A percentile compares a stretch with the other conserved stretches of the same genome.
Evolutionary conservation across 2,797 vertebrate species (phyloP).

Genomic region (Siniperca scherzeri): DNA sequence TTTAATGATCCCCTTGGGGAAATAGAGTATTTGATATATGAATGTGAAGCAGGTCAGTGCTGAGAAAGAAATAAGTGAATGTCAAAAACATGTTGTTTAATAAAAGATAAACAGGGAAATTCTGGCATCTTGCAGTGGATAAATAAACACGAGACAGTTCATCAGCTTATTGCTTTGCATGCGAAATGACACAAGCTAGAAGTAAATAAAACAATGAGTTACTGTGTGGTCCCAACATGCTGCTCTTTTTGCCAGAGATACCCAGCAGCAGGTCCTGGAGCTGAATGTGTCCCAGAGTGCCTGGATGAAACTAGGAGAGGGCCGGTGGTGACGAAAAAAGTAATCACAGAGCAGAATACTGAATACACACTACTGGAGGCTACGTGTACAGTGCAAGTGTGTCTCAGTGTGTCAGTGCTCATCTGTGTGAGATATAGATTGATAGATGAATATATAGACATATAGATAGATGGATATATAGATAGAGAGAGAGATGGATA

Average conservation of each 20-base stretch:
- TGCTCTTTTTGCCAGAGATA: not conserved
- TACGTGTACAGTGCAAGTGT: not conserved
- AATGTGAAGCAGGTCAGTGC: slow-evolving; percentile 28
- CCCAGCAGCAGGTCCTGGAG: slow-evolving; percentile 26
- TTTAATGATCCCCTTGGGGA: slow-evolving; percentile 32
- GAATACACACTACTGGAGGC: slow-evolving; percentile 7
- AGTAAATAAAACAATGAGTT: slow-evolving; percentile 5
- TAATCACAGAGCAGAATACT: slow-evolving; percentile 24
- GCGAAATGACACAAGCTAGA: slow-evolving; percentile 13
- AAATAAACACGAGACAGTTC: not conserved
- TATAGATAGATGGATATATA: not conserved
- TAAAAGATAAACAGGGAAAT: not conserved
- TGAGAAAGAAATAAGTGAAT: not conserved
- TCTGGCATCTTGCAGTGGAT: not conserved
- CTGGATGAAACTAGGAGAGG: not conserved
- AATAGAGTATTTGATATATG: slow-evolving; percentile 12
- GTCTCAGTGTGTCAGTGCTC: not conserved
- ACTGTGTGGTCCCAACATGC: not conserved
- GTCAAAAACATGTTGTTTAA: not conserved
- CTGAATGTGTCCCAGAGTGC: slow-evolving; percentile 21
- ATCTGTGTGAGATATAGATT: not conserved
- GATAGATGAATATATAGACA: no score
- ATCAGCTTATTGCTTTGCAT: not conserved
- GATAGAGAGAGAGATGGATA: not conserved
- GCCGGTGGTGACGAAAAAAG: not conserved